Evolutionary conservation across 2,797 vertebrate species (phyloP).

Genomic region (Florisuga fusca): DNA sequence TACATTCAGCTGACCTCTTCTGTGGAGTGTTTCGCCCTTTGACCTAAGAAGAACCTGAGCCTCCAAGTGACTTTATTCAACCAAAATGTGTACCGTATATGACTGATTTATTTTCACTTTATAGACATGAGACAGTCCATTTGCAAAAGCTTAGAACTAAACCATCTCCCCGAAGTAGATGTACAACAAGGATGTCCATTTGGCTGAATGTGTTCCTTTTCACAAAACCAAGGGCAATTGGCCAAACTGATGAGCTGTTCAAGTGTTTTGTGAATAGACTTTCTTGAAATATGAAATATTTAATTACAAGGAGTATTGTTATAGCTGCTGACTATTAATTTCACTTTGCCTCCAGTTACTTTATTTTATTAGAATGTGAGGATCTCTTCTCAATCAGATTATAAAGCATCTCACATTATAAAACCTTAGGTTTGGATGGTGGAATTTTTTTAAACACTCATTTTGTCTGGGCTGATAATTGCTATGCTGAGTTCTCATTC

Average conservation of each 20-base stretch:
- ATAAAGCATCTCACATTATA: background rate
- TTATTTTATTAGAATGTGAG: background rate
- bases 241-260: background rate
- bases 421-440: background rate
- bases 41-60: conserved; percentile 71
- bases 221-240: background rate
- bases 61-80: background rate
- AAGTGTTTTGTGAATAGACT: background rate
- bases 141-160: background rate
- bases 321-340: conserved; percentile 7
- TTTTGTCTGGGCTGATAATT: conserved; percentile 5
- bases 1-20: conserved; percentile 66
- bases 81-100: background rate
- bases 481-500: background rate
- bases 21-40: conserved; percentile 82
- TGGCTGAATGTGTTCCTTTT: background rate
- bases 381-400: conserved; percentile 6
- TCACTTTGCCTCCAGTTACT: background rate
- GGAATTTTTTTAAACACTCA: conserved; percentile 2
- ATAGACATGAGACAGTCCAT: background rate
- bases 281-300: conserved; percentile 26
- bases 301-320: conserved; percentile 12
- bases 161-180: background rate
- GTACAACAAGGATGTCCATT: background rate
- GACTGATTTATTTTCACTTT: background rate